These are phyloP conservation scores for Drosophila tsacasi DNA, from an alignment of 1,140 invertebrate genomes.

Conservation along the genomic window DNA sequence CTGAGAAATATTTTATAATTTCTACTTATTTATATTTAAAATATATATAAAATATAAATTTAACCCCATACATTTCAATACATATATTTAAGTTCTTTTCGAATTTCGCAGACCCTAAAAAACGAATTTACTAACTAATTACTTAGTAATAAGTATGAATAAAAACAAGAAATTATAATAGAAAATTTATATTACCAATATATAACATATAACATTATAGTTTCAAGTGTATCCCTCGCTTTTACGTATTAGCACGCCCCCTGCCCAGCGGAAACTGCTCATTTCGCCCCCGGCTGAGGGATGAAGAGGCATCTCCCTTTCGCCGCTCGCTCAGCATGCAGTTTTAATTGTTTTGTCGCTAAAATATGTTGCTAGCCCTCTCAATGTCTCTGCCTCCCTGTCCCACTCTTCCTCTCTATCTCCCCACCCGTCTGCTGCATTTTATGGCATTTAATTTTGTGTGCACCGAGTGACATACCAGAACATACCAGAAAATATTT, in stretches of 20 bases:
- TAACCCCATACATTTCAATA: too few species aligned
- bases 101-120: not conserved
- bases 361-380: constrained; percentile 51
- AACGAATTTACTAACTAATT: not conserved
- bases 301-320: constrained; percentile 21
- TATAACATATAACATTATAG: too few species aligned
- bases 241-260: not conserved
- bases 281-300: constrained; percentile 52
- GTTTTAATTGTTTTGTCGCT: constrained; percentile 78
- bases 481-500: constrained; percentile 24
- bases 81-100: not conserved
- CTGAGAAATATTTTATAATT: not conserved
- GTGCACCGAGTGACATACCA: constrained; percentile 11
- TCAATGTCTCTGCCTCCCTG: constrained; percentile 15
- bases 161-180: not conserved
- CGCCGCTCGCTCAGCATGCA: constrained; percentile 65
- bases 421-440: constrained; percentile 21
- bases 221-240: constrained; percentile 1
- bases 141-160: not conserved
- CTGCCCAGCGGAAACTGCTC: constrained; percentile 57
- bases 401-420: too few species aligned
- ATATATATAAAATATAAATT: too few species aligned
- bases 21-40: too few species aligned
- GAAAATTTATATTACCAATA: too few species aligned
- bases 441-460: constrained; percentile 76